These are phyloP conservation scores for Trichechus manatus DNA, from an alignment of 2,113 vertebrate genomes.

Conservation along the genomic window DNA sequence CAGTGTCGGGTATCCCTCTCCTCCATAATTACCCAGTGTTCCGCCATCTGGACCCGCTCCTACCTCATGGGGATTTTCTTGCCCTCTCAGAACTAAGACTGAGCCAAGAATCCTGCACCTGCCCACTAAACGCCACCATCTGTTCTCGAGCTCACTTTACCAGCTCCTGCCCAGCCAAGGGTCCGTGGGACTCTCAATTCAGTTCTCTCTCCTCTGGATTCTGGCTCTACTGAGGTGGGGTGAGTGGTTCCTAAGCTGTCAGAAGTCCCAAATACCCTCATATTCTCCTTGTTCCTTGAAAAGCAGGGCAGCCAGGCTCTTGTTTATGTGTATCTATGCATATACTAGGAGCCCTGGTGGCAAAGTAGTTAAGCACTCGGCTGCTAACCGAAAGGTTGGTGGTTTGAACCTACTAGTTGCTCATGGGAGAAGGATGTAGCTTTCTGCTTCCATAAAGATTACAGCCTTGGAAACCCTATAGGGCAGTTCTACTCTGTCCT, in stretches of 20 bases:
- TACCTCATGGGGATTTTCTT: conserved; percentile 43
- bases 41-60: conserved; percentile 45
- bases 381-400: too few relatives aligned
- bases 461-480: too few relatives aligned
- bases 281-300: conserved; percentile 8
- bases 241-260: not conserved
- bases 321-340: too few relatives aligned
- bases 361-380: too few relatives aligned
- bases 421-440: too few relatives aligned
- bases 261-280: not conserved
- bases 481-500: too few relatives aligned
- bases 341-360: too few relatives aligned
- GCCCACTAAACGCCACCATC: conserved; percentile 22
- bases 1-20: not conserved
- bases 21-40: not conserved
- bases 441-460: too few relatives aligned
- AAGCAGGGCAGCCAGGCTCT: not conserved
- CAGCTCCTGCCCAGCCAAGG: not conserved
- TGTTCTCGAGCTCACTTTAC: conserved; percentile 4
- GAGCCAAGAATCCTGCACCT: not conserved
- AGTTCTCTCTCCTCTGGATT: not conserved
- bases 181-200: not conserved
- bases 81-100: not conserved
- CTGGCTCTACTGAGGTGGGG: not conserved
- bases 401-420: too few relatives aligned